A percentile compares a stretch with the other conserved stretches of the same genome.
Evolutionary conservation across 2,113 vertebrate genomes (phyloP).

Genomic region (Cyphomyrus discorhynchus): DNA sequence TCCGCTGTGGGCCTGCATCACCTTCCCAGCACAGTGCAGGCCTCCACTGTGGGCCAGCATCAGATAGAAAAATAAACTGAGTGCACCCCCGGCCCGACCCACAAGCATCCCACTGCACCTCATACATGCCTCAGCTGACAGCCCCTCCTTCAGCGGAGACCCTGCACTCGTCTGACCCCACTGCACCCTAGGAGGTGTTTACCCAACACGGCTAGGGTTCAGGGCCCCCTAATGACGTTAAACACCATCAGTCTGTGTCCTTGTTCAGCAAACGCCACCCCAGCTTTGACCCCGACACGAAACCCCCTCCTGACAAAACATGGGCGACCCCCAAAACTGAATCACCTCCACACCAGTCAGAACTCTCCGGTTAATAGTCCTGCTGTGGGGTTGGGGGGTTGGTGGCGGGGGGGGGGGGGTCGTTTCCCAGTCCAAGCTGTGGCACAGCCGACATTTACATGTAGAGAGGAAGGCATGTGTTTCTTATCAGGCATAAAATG

Average conservation of each 20-base stretch:
- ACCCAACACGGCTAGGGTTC: conserved; percentile 7
- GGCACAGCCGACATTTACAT: not conserved
- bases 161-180: conserved; percentile 30
- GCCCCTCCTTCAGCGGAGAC: conserved; percentile 26
- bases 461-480: not conserved
- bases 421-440: not conserved
- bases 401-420: not conserved
- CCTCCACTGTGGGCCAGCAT: not conserved
- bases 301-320: conserved; percentile 22
- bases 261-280: not conserved
- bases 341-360: not conserved
- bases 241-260: conserved; percentile 12
- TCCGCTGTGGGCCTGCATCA: not conserved
- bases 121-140: not conserved
- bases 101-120: not conserved
- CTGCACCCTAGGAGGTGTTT: conserved; percentile 31
- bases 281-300: not conserved
- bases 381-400: not conserved
- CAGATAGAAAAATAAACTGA: not conserved
- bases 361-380: not conserved
- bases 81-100: not conserved
- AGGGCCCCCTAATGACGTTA: conserved; percentile 19
- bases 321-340: not conserved
- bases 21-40: not conserved
- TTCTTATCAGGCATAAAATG: not conserved